phyloP scores from a whole-genome alignment of 2,113 vertebrate genomes.

The Elachura formosa region DNA sequence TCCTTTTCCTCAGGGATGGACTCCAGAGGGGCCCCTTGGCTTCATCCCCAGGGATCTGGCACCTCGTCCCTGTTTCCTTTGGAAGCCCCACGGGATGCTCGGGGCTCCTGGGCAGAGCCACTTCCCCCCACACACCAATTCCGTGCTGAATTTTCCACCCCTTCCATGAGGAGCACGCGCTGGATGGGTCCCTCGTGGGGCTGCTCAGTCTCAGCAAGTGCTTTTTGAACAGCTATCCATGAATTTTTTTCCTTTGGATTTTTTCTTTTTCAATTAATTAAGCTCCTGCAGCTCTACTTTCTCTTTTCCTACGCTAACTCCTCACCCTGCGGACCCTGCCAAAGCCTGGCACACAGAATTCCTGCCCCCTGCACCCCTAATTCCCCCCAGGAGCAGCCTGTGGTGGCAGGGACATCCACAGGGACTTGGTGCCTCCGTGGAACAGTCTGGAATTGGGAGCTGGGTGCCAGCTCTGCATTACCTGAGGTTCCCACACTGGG shows the following conservation, averaged over 20 bases:
- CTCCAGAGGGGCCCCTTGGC: background rate
- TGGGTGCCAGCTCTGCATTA: background rate
- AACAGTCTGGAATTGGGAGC: background rate
- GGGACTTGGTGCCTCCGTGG: fast-evolving
- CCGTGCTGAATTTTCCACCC: background rate
- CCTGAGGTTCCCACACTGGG: background rate
- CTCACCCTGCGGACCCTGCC: fast-evolving
- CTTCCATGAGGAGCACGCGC: fast-evolving
- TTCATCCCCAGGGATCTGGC: fast-evolving
- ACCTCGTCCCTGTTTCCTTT: background rate
- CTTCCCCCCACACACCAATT: background rate
- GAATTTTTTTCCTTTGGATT: background rate
- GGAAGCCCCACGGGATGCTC: background rate
- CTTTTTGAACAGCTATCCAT: background rate
- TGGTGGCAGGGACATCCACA: background rate
- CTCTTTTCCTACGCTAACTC: fast-evolving
- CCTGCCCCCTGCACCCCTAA: background rate
- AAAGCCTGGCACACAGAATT: background rate
- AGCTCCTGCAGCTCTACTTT: background rate
- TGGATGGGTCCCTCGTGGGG: background rate
- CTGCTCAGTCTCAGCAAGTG: background rate
- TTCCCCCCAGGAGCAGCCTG: background rate
- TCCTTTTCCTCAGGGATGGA: background rate
- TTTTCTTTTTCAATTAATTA: background rate
- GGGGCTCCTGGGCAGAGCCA: fast-evolving